These are phyloP conservation scores for Formica exsecta DNA, from an alignment of 1,140 invertebrate genomes.

Conservation along the genomic window DNA sequence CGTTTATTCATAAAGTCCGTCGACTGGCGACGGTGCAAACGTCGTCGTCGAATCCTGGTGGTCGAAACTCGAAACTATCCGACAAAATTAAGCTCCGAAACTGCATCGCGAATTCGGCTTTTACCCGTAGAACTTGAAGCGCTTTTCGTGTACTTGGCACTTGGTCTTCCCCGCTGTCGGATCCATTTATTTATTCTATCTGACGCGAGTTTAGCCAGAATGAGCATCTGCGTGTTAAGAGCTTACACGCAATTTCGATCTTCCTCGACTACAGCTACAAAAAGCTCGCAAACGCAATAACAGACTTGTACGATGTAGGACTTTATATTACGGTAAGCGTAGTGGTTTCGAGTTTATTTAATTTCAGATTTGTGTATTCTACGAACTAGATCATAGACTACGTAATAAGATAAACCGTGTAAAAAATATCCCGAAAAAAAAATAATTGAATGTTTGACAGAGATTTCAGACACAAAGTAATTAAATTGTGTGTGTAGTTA, in stretches of 20 bases:
- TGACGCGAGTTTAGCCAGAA: constrained; percentile 11
- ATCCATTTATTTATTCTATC: constrained; percentile 49
- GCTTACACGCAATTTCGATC: constrained; percentile 40
- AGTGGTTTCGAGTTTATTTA: constrained; percentile 35
- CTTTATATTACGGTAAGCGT: neutral
- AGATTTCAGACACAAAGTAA: neutral
- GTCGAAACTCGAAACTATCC: constrained; percentile 48
- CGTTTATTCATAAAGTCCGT: constrained; percentile 58
- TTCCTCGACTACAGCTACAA: constrained; percentile 36
- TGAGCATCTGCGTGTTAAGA: constrained; percentile 50
- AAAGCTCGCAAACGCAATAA: constrained; percentile 54
- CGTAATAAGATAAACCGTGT: neutral
- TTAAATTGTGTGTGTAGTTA: neutral
- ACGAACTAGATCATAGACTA: neutral
- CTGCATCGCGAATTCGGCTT: constrained; percentile 46
- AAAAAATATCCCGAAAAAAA: neutral
- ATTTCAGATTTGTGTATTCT: constrained; percentile 5
- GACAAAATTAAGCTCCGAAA: constrained; percentile 60
- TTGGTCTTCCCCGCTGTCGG: constrained; percentile 12
- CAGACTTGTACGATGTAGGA: constrained; percentile 33
- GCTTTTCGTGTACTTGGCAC: constrained; percentile 37
- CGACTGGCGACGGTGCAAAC: neutral
- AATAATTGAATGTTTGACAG: neutral
- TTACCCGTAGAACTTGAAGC: constrained; percentile 42
- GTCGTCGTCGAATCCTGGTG: constrained; percentile 49